Evolutionary conservation across 2,888 invertebrate genomes (phyloP).

Genomic region (Diogma glabrata): DNA sequence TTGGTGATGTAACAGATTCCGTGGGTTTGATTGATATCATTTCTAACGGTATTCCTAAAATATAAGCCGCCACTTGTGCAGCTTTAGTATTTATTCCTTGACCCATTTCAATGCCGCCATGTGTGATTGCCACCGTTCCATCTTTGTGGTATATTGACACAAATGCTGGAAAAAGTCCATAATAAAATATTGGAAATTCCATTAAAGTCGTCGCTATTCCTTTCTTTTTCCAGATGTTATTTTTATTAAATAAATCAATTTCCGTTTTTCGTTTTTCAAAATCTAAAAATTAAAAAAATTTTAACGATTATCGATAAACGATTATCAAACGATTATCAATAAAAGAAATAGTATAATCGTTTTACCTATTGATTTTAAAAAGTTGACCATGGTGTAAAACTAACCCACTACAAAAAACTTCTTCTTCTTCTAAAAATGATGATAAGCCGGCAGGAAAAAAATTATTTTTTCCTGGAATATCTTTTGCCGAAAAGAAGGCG

Average conservation of each 20-base stretch:
- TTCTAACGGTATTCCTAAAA: slow-evolving; percentile 54
- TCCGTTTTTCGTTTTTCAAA: slow-evolving; percentile 43
- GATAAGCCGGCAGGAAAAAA: slow-evolving; percentile 35
- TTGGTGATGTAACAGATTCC: slow-evolving; percentile 53
- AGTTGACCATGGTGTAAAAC: slow-evolving; percentile 38
- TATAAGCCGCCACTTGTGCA: slow-evolving; percentile 62
- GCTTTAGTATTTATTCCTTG: slow-evolving; percentile 69
- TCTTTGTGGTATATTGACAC: slow-evolving; percentile 59
- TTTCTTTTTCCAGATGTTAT: slow-evolving; percentile 70
- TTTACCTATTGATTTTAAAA: slow-evolving; percentile 51
- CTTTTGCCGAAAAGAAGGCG: slow-evolving; percentile 49
- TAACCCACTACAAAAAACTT: slow-evolving; percentile 19
- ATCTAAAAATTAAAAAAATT: slow-evolving; percentile 26
- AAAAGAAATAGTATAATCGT: too few species aligned
- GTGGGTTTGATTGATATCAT: slow-evolving; percentile 53
- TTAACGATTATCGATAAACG: slow-evolving; percentile 9
- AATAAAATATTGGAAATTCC: slow-evolving; percentile 47
- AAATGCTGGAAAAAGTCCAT: slow-evolving; percentile 44
- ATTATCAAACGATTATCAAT: slow-evolving; percentile 33
- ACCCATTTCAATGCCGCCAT: slow-evolving; percentile 66
- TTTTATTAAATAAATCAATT: slow-evolving; percentile 47
- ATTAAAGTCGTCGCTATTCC: slow-evolving; percentile 57
- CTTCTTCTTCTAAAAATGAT: slow-evolving; percentile 34
- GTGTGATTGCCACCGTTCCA: slow-evolving; percentile 56
- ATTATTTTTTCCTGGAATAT: slow-evolving; percentile 58